Conservation (phyloP, 2,113 vertebrate species). For the Protomyctophum bolini region DNA sequence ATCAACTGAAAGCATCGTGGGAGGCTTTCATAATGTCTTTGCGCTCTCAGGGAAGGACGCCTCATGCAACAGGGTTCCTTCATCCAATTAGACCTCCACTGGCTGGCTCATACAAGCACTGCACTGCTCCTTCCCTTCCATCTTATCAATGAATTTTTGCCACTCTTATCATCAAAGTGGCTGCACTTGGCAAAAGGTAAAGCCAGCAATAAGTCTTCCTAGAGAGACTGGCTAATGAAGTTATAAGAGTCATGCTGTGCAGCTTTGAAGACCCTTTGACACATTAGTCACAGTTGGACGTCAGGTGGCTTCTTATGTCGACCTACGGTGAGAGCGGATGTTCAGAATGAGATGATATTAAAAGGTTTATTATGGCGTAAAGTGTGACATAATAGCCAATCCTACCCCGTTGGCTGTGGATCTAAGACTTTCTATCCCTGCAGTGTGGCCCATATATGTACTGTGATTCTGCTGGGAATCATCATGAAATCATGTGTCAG, state of each 20-base stretch:
- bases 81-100: conserved; percentile 78
- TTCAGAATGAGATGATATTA: conserved; percentile 36
- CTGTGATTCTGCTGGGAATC: conserved; percentile 45
- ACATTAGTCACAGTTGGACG: conserved; percentile 44
- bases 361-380: conserved; percentile 24
- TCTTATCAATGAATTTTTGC: conserved; percentile 73
- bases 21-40: conserved; percentile 75
- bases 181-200: conserved; percentile 77
- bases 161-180: conserved; percentile 77
- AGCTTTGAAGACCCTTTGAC: conserved; percentile 44
- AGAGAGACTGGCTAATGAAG: conserved; percentile 76
- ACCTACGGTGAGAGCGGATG: conserved; percentile 43
- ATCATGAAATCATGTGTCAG: conserved; percentile 68
- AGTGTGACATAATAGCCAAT: conserved; percentile 19
- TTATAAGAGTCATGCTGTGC: conserved; percentile 72
- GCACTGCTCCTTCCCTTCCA: conserved; percentile 65
- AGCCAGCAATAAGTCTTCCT: conserved; percentile 66
- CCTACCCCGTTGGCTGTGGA: conserved; percentile 26
- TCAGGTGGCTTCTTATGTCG: conserved; percentile 20
- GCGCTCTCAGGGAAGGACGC: conserved; percentile 62
- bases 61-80: conserved; percentile 78
- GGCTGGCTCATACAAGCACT: conserved; percentile 65
- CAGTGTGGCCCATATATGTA: conserved; percentile 30
- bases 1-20: conserved; percentile 74
- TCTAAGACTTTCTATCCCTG: conserved; percentile 34